Conservation (phyloP, 2,888 invertebrate species). For the Chloroclysta siterata region DNA sequence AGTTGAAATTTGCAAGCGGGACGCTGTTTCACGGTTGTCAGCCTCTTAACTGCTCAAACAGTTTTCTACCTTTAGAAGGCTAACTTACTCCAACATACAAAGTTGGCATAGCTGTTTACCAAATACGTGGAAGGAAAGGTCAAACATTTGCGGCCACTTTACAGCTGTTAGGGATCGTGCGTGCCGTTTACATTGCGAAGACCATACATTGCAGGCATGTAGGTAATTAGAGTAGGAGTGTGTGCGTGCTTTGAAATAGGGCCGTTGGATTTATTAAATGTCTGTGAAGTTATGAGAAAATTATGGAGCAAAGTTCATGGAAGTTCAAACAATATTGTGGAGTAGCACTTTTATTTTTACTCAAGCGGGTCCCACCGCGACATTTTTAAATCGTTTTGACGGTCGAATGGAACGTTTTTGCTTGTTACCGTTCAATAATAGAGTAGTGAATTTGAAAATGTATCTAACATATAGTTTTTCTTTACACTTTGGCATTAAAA, state of each 20-base stretch:
- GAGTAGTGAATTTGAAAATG: too few relatives aligned
- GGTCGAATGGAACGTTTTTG: too few relatives aligned
- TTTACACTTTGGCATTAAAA: too few relatives aligned
- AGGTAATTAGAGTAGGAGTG: constrained; percentile 49
- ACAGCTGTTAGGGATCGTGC: constrained; percentile 50
- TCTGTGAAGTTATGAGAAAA: constrained; percentile 32
- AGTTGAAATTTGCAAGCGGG: too few relatives aligned
- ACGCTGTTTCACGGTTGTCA: too few relatives aligned
- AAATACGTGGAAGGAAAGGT: constrained; percentile 41
- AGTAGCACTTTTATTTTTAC: neutral
- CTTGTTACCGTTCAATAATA: too few relatives aligned
- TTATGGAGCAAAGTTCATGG: constrained; percentile 13
- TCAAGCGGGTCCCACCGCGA: too few relatives aligned
- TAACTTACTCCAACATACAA: constrained; percentile 10
- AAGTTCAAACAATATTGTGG: constrained; percentile 8
- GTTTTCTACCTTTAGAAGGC: constrained; percentile 4
- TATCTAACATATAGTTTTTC: too few relatives aligned
- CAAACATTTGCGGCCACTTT: constrained; percentile 47
- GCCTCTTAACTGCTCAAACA: neutral
- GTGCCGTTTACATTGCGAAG: constrained; percentile 50
- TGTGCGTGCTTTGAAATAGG: constrained; percentile 46
- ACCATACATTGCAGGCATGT: constrained; percentile 52
- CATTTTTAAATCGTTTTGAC: too few relatives aligned
- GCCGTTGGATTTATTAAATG: constrained; percentile 38
- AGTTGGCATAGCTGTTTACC: constrained; percentile 24